Evolutionary conservation across 1,140 invertebrate genomes (phyloP).

Genomic region (Melanaphis sacchari): DNA sequence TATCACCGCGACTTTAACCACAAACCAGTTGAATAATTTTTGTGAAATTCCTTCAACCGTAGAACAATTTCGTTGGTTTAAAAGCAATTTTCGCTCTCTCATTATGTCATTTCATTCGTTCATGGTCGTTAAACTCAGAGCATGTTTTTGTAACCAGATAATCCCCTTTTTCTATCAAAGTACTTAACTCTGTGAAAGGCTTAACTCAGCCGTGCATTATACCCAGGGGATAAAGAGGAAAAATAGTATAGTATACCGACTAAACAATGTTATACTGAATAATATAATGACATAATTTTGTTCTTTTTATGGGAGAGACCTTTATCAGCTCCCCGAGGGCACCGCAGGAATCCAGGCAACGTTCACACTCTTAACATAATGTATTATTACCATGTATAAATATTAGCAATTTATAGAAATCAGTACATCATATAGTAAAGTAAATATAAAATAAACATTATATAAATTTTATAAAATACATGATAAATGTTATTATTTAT

Average conservation of each 20-base stretch:
- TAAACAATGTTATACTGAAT: constrained; percentile 40
- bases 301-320: constrained; percentile 31
- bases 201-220: constrained; percentile 51
- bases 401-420: neutral
- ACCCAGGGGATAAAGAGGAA: constrained; percentile 39
- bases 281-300: constrained; percentile 53
- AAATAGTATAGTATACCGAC: constrained; percentile 18
- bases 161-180: constrained; percentile 52
- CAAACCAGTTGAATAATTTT: constrained; percentile 45
- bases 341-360: constrained; percentile 24
- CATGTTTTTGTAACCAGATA: constrained; percentile 58
- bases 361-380: constrained; percentile 35
- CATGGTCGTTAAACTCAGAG: constrained; percentile 32
- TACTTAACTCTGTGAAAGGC: constrained; percentile 57
- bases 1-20: neutral
- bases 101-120: constrained; percentile 35
- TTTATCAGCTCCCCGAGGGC: neutral
- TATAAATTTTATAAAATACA: neutral
- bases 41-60: constrained; percentile 28
- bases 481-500: neutral
- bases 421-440: neutral
- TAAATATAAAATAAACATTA: neutral
- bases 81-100: constrained; percentile 53
- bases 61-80: constrained; percentile 28
- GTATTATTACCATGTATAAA: neutral